phyloP scores from a whole-genome alignment of 2,888 invertebrate species.

The Heliconius aoede region DNA sequence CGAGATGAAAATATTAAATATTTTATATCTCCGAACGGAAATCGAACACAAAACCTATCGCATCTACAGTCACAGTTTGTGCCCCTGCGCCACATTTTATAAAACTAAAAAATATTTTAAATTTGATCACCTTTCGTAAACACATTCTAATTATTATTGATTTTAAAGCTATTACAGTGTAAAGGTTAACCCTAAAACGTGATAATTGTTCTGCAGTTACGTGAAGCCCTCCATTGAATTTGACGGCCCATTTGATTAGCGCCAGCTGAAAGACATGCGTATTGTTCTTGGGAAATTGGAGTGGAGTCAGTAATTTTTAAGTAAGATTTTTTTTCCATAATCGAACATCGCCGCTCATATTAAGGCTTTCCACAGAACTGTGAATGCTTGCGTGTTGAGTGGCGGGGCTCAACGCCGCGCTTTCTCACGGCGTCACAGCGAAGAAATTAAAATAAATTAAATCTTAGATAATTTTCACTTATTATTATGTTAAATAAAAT shows the following conservation, averaged over 20 bases:
- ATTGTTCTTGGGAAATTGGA: conserved; percentile 53
- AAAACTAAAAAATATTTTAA: not conserved
- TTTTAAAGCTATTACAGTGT: not conserved
- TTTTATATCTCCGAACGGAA: too few relatives aligned
- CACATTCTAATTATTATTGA: not conserved
- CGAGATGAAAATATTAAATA: too few relatives aligned
- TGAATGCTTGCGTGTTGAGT: too few relatives aligned
- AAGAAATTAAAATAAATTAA: too few relatives aligned
- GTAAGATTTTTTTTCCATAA: too few relatives aligned
- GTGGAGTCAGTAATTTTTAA: not conserved
- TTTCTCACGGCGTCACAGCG: too few relatives aligned
- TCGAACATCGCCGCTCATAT: too few relatives aligned
- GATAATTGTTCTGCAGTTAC: conserved; percentile 35
- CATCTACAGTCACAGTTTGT: too few relatives aligned
- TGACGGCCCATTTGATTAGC: conserved; percentile 70
- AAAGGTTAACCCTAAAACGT: conserved; percentile 17
- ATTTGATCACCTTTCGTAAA: not conserved
- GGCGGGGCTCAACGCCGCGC: too few relatives aligned
- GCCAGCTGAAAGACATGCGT: conserved; percentile 45
- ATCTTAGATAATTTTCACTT: not conserved
- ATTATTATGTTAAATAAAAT: not conserved
- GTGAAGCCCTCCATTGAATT: conserved; percentile 49
- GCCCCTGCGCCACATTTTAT: too few relatives aligned
- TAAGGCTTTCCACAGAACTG: too few relatives aligned
- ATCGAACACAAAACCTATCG: too few relatives aligned